Evolutionary conservation across 2,797 vertebrate genomes (phyloP).

Genomic region (Momotus momota): DNA sequence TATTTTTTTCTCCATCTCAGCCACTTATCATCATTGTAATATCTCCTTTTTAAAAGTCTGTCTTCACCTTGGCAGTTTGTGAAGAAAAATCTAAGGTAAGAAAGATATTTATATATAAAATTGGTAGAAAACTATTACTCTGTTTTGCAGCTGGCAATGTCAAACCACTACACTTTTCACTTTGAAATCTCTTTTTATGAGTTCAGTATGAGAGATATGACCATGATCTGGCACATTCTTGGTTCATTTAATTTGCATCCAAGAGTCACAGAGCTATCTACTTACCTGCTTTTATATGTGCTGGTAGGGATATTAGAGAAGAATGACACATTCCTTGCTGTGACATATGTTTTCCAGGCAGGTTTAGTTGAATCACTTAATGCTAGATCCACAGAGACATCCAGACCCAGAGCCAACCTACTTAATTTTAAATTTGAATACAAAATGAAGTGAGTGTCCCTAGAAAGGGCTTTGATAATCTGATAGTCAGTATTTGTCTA

Average conservation of each 20-base stretch:
- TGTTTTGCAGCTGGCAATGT: not conserved
- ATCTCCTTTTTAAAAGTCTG: not conserved
- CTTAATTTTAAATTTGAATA: constrained; percentile 65
- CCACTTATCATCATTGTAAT: not conserved
- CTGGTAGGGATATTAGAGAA: constrained; percentile 32
- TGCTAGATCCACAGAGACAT: constrained; percentile 49
- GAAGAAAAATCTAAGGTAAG: not conserved
- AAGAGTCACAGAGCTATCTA: constrained; percentile 23
- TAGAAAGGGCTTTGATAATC: constrained; percentile 54
- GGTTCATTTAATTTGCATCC: constrained; percentile 35
- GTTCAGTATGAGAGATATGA: not conserved
- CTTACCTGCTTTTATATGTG: not conserved
- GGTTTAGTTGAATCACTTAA: constrained; percentile 57
- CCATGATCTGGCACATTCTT: not conserved
- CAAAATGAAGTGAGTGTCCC: constrained; percentile 46
- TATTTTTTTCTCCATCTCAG: not conserved
- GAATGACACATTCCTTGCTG: constrained; percentile 31
- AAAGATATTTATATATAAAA: constrained; percentile 14
- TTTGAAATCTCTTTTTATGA: not conserved
- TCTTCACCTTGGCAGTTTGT: not conserved
- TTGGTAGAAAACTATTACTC: not conserved
- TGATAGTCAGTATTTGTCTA: constrained; percentile 26
- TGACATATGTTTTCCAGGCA: constrained; percentile 45
- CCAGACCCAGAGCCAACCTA: constrained; percentile 25
- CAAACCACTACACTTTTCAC: not conserved